Evolutionary conservation across 2,113 vertebrate genomes (phyloP), one percentile per base, ranked within the genome.

Genomic region (Scolopax mira): DNA sequence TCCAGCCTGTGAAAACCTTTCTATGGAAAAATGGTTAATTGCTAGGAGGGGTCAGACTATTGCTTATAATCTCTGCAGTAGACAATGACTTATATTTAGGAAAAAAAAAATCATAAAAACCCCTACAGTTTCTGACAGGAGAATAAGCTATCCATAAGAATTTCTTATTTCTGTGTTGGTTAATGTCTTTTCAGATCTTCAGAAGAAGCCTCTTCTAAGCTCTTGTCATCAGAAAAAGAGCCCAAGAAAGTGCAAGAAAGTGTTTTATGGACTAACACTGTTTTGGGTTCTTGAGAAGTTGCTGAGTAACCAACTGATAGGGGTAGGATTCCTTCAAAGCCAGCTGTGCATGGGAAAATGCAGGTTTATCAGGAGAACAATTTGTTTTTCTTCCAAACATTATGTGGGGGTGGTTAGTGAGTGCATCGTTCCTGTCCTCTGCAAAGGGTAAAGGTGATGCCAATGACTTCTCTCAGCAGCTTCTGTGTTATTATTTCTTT

Each of bases 341-440:
- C 73, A 73, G 19, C 21, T 80, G 25, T 70, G 17, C 57, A 18
- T 31, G 55, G 25, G 57, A 80, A 79, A 69, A 73, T 5, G 13
- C 41, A 81, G 46, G 18, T 80, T 73, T 86, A 18, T 49, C 54
- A 46, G 51, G 37, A 89, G 33, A 83, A 42, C 2, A 2, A 75
- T 22, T 70, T 28, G 5, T 41, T 28, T 69, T 64, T 92, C 83
- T 80, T 72, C 55, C 52, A 77, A 83, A 79, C 0, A 0, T n/a
- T 18, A 39, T 2, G 2, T 0, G 0, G 14, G 10, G 4, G 3
- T 11, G 5, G 18, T 55, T 61, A 44, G 58, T 1, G 1, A 77
- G 19, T 14, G 18, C 17, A 14, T 73, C 13, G 4, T 49, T 79
- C 27, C 48, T 57, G 41, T 41, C 12, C 35, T 41, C 44, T 3